Base-by-base conservation (phyloP, 2,797 vertebrate species). In the Acipenser oxyrinchus region DNA sequence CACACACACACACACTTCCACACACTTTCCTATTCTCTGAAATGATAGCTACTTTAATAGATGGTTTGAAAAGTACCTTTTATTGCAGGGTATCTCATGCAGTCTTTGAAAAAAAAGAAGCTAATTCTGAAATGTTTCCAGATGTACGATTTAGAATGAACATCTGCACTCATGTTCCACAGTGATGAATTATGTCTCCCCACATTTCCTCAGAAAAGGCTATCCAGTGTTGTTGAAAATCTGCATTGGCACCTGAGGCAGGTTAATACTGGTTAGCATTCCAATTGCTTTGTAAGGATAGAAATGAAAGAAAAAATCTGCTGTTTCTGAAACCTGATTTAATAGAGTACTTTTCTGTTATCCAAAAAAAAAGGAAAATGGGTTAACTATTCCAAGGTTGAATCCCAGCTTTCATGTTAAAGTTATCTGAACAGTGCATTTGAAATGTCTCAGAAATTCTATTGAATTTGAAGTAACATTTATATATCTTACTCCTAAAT, bases 131-230 rank as follows among this genome's bases (percentile, higher is more conserved):
- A 80, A 72, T 55, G 62, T 73, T 83, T 82, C 84, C 84, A 88
- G 85, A 88, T 87, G 83, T 83, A 82, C 83, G 82, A 87, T 86
- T 37, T 85, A 86, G 81, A 83, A 82, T 83, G 82, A 82, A 70
- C 74, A 62, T 76, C 72, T 68, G 64, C 50, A 10, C 63, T 71
- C 70, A 70, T 64, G 67, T 48, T 70, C 71, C 70, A 71, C 65
- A 15, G 8, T 69, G 71, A 80, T 83, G 72, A 84, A 74, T 78
- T 77, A 72, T 78, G 73, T 70, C 51, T 65, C 18, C 55, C 37
- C 59, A 67, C 48, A 49, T 65, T 64, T 66, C 62, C 62, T 67
- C 50, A 5, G 60, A 10, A 18, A 62, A 67, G 66, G 62, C 49
- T 48, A 50, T 60, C 73, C 9, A 61, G 37, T 23, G 58, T 69